phyloP scores from a whole-genome alignment of 2,888 invertebrate genomes.

The Autographa gamma region DNA sequence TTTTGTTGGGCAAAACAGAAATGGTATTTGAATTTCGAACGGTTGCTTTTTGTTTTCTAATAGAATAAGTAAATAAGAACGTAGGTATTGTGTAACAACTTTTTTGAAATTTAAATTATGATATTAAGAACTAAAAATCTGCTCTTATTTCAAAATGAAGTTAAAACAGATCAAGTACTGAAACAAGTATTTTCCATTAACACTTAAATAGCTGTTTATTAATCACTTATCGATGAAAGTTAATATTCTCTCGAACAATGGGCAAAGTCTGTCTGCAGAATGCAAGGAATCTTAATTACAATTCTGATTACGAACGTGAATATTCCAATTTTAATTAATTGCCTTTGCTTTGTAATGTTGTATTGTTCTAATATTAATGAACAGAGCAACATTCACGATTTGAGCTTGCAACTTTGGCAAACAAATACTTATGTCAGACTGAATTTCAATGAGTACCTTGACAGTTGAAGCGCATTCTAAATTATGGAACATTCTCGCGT shows the following conservation, averaged over 20 bases:
- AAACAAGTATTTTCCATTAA: background rate
- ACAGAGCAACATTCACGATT: slow-evolving; percentile 16
- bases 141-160: background rate
- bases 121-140: background rate
- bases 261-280: slow-evolving; percentile 28
- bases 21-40: slow-evolving; percentile 34
- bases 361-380: slow-evolving; percentile 33
- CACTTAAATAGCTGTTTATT: background rate
- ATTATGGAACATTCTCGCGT: background rate
- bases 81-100: no score
- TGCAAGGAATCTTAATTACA: slow-evolving; percentile 30
- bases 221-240: slow-evolving; percentile 34
- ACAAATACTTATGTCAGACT: background rate
- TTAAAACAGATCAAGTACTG: background rate
- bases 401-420: background rate
- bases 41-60: slow-evolving; percentile 18
- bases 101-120: background rate
- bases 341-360: slow-evolving; percentile 22
- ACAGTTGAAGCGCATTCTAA: background rate
- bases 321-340: slow-evolving; percentile 27
- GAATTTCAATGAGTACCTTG: slow-evolving; percentile 14
- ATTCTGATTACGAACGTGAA: slow-evolving; percentile 32
- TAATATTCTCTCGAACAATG: slow-evolving; percentile 33
- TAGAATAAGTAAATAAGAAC: no score
- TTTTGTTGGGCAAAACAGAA: slow-evolving; percentile 33